phyloP scores from a whole-genome alignment of 2,888 invertebrate species.

The Zelleria hepariella region DNA sequence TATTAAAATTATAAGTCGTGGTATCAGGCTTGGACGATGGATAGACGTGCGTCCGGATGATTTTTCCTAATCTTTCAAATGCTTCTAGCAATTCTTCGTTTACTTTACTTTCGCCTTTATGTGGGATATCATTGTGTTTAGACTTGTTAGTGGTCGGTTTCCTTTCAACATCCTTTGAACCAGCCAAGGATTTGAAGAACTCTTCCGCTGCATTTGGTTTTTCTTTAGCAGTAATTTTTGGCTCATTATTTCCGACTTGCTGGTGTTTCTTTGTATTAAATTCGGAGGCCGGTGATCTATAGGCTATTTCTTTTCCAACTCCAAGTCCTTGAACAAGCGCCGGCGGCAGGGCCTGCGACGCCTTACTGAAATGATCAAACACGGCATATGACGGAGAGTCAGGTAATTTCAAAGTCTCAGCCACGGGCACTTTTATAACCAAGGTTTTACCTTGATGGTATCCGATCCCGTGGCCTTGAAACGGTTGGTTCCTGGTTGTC shows the following conservation, averaged over 20 bases:
- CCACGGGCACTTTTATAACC: slow-evolving; percentile 53
- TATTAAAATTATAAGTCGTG: slow-evolving; percentile 14
- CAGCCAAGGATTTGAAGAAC: neutral
- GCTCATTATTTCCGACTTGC: neutral
- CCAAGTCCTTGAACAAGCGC: slow-evolving; percentile 36
- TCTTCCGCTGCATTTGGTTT: neutral
- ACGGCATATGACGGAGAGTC: slow-evolving; percentile 42
- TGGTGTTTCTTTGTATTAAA: neutral
- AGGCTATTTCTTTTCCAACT: slow-evolving; percentile 36
- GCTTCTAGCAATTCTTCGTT: slow-evolving; percentile 20
- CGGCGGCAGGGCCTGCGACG: slow-evolving; percentile 47
- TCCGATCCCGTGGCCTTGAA: slow-evolving; percentile 59
- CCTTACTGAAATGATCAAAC: slow-evolving; percentile 63
- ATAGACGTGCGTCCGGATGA: slow-evolving; percentile 32
- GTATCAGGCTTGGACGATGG: slow-evolving; percentile 17
- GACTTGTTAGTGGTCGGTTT: neutral
- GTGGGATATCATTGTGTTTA: neutral
- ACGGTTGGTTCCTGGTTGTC: slow-evolving; percentile 49
- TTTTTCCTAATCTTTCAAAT: slow-evolving; percentile 32
- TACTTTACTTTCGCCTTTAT: neutral
- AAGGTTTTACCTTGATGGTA: slow-evolving; percentile 67
- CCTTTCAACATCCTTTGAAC: neutral
- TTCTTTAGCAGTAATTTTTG: neutral
- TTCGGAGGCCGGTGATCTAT: slow-evolving; percentile 17
- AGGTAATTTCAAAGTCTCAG: slow-evolving; percentile 40